Evolutionary conservation across 2,113 vertebrate species (phyloP).

Genomic region (Genyomyrus donnyi): DNA sequence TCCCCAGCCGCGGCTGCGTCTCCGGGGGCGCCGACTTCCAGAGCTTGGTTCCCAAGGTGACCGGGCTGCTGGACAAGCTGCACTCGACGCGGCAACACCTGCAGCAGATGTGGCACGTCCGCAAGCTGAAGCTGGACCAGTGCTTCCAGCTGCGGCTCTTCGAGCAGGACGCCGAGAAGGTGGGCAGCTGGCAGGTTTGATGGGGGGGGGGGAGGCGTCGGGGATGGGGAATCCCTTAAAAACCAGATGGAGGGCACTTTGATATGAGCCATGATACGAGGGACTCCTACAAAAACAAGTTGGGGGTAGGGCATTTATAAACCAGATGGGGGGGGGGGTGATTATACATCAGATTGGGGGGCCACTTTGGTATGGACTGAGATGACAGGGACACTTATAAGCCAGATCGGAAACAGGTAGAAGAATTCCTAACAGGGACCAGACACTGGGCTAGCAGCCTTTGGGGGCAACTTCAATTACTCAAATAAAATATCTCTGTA

Average conservation of each 20-base stretch:
- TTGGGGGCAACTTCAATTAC: not conserved
- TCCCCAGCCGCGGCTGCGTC: conserved; percentile 91
- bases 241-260: not conserved
- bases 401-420: not conserved
- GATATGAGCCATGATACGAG: not conserved
- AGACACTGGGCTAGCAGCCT: not conserved
- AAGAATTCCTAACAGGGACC: not conserved
- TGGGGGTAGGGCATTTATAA: no score
- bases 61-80: conserved; percentile 93
- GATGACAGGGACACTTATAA: not conserved
- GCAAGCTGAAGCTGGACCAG: conserved; percentile 95
- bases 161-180: conserved; percentile 97
- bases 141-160: conserved; percentile 96
- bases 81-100: conserved; percentile 94
- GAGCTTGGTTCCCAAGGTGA: conserved; percentile 94
- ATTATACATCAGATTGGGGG: not conserved
- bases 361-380: not conserved
- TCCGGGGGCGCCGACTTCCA: conserved; percentile 96
- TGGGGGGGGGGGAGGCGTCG: not conserved
- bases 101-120: conserved; percentile 95
- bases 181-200: conserved; percentile 41
- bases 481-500: not conserved
- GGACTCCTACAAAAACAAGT: not conserved
- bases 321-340: no score
- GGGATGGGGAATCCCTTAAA: not conserved